phyloP scores from a whole-genome alignment of 2,888 invertebrate genomes.

The Nineta flava region DNA sequence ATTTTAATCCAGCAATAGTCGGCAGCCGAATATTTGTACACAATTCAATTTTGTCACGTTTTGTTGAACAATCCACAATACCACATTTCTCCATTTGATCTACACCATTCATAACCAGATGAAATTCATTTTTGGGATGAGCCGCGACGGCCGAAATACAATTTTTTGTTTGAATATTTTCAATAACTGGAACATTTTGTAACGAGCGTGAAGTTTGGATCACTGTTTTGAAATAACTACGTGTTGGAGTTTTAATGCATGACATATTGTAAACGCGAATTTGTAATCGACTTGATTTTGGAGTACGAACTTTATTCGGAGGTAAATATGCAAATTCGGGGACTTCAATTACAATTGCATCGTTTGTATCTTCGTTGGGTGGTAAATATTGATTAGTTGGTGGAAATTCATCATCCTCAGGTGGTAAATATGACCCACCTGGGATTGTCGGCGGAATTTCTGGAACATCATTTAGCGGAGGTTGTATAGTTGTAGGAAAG shows the following conservation, averaged over 20 bases:
- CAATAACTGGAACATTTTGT: constrained; percentile 24
- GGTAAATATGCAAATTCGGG: constrained; percentile 1
- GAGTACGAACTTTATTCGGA: not conserved
- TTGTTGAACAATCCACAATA: constrained; percentile 28
- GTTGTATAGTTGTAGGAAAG: not conserved
- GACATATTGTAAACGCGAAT: constrained; percentile 23
- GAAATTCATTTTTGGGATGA: constrained; percentile 20
- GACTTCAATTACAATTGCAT: not conserved
- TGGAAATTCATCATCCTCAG: not conserved
- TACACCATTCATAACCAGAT: constrained; percentile 28
- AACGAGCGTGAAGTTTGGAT: constrained; percentile 26
- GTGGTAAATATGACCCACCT: not conserved
- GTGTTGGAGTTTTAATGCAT: constrained; percentile 19
- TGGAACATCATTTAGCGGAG: not conserved
- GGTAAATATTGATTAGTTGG: constrained; percentile 4
- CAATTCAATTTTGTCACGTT: constrained; percentile 25
- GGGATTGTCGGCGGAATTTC: not conserved
- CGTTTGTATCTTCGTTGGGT: not conserved
- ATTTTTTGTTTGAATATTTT: constrained; percentile 20
- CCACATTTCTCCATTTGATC: constrained; percentile 34
- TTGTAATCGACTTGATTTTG: constrained; percentile 12
- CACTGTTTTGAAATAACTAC: constrained; percentile 24
- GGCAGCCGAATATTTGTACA: constrained; percentile 39
- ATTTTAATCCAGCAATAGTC: constrained; percentile 32
- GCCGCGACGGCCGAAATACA: constrained; percentile 15